Evolutionary conservation across 2,888 invertebrate genomes (phyloP).

Genomic region (Drosophila dives): DNA sequence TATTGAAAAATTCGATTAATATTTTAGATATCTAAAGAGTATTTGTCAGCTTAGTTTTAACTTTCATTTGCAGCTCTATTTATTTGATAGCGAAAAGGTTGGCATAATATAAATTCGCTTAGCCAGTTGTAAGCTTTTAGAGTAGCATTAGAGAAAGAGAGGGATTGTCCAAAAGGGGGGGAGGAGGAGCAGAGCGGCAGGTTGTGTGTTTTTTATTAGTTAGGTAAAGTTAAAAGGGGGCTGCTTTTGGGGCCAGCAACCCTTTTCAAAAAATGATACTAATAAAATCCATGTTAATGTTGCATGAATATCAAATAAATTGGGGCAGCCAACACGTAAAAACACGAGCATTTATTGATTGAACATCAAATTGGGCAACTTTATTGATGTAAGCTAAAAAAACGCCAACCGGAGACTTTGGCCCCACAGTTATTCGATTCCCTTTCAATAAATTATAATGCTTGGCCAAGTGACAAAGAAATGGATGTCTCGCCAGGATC

Average conservation of each 20-base stretch:
- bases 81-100: constrained; percentile 48
- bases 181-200: neutral
- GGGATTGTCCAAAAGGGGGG: constrained; percentile 13
- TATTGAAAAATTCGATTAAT: neutral
- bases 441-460: constrained; percentile 71
- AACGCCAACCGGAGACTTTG: constrained; percentile 35
- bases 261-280: constrained; percentile 81
- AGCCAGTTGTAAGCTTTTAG: constrained; percentile 65
- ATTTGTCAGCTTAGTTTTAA: neutral
- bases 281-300: constrained; percentile 81
- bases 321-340: constrained; percentile 75
- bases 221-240: constrained; percentile 18
- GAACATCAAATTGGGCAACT: constrained; percentile 80
- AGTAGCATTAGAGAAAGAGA: constrained; percentile 22
- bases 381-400: constrained; percentile 58
- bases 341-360: constrained; percentile 70
- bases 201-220: constrained; percentile 57
- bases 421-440: constrained; percentile 28
- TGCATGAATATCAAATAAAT: constrained; percentile 80
- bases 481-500: constrained; percentile 54
- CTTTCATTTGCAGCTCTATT: constrained; percentile 14
- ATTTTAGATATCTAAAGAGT: constrained; percentile 2
- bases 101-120: constrained; percentile 63
- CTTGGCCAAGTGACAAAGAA: constrained; percentile 68
- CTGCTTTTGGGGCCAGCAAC: constrained; percentile 41